Percentiles rank a stretch among this genome's conserved stretches.
These are phyloP conservation scores for Sebastes steindachneri DNA, from an alignment of 2,797 vertebrate species.

Conservation along the genomic window DNA sequence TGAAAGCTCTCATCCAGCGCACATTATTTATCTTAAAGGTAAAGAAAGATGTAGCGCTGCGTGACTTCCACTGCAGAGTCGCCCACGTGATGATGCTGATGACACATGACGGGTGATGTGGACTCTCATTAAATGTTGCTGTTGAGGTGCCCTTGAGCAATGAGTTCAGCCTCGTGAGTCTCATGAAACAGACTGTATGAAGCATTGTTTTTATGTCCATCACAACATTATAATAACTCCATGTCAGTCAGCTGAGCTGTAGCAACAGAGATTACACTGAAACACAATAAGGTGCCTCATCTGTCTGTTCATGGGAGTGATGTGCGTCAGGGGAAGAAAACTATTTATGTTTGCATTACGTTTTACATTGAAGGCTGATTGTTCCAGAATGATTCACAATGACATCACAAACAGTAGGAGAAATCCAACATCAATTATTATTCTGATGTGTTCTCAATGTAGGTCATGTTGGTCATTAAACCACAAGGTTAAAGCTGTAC, in stretches of 20 bases:
- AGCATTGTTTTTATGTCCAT: background rate
- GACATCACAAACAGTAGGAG: background rate
- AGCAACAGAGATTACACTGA: background rate
- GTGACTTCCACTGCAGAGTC: background rate
- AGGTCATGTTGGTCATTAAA: background rate
- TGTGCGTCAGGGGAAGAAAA: background rate
- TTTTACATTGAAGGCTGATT: background rate
- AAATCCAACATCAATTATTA: background rate
- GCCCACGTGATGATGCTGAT: slow-evolving; percentile 25
- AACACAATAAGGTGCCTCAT: background rate
- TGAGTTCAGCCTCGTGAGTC: background rate
- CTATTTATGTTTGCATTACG: background rate
- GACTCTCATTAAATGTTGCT: slow-evolving; percentile 44
- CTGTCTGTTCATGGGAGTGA: background rate
- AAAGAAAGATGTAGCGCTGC: slow-evolving; percentile 4
- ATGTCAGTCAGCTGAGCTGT: background rate
- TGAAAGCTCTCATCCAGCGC: background rate
- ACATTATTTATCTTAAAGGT: background rate
- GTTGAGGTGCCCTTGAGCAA: slow-evolving; percentile 44
- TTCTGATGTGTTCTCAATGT: background rate
- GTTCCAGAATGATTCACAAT: background rate
- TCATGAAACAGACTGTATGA: slow-evolving; percentile 18
- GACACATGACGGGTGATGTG: slow-evolving; percentile 51
- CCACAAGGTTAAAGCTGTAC: background rate
- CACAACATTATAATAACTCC: background rate